Conservation (phyloP, 2,113 vertebrate species). For the Aleadryas rufinucha region DNA sequence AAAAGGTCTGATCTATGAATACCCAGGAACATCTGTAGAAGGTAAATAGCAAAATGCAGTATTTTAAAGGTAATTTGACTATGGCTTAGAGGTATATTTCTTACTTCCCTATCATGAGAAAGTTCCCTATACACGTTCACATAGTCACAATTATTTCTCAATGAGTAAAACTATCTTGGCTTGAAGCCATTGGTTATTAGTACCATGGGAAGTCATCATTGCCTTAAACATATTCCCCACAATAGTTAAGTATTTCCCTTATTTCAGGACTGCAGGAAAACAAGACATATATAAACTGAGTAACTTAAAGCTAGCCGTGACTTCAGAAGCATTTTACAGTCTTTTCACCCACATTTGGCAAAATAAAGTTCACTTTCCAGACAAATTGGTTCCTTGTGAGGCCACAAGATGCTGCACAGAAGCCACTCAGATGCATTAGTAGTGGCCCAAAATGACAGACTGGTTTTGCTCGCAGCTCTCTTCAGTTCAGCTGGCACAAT, state of each 20-base stretch:
- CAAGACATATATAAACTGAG: conserved; percentile 37
- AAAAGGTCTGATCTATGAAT: not conserved
- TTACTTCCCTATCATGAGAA: not conserved
- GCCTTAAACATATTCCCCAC: conserved; percentile 34
- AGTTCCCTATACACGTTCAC: not conserved
- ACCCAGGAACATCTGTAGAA: not conserved
- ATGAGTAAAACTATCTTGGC: conserved; percentile 10
- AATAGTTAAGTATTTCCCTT: conserved; percentile 63
- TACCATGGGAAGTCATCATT: conserved; percentile 40
- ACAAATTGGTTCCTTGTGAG: not conserved
- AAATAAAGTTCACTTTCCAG: conserved; percentile 1
- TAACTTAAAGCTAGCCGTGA: conserved; percentile 17
- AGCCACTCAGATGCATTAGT: not conserved
- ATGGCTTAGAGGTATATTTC: not conserved
- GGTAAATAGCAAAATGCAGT: not conserved
- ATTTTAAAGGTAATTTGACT: not conserved
- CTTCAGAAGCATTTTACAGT: conserved; percentile 5
- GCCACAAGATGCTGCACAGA: conserved; percentile 22
- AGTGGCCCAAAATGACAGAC: not conserved
- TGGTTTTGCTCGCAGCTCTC: conserved; percentile 4
- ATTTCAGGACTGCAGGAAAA: conserved; percentile 59
- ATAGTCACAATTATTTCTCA: not conserved
- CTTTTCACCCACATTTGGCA: not conserved
- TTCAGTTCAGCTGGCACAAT: conserved; percentile 64
- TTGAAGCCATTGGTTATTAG: conserved; percentile 47